A percentile compares a stretch with the other conserved stretches of the same genome.
Conservation (phyloP, 92 coral and sea anemone genomes). For the Porites evermanni region DNA sequence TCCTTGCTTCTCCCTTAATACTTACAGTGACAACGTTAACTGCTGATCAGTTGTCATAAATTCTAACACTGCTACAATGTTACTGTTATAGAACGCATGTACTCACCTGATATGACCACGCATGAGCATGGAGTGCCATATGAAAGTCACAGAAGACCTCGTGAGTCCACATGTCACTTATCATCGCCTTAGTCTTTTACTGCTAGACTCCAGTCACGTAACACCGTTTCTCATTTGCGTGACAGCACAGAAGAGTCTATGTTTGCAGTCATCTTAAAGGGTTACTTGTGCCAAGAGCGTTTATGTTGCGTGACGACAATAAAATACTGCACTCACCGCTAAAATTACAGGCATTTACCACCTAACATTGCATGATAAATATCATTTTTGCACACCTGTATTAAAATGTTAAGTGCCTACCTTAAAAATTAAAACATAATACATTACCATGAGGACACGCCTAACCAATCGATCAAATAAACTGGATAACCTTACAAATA, state of each 20-base stretch:
- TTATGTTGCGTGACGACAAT: background rate
- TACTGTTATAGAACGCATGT: slow-evolving; percentile 71
- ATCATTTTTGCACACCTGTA: background rate
- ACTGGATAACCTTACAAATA: background rate
- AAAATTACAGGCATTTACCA: background rate
- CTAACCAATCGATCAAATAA: background rate
- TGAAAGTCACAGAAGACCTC: slow-evolving; percentile 72
- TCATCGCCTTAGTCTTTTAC: background rate
- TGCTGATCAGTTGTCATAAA: background rate
- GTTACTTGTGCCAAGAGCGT: background rate
- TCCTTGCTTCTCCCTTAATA: too few relatives aligned
- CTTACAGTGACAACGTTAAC: background rate
- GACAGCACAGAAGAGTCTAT: background rate
- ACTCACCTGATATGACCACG: slow-evolving; percentile 50
- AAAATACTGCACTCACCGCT: background rate
- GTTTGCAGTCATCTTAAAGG: background rate
- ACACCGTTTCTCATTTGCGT: background rate
- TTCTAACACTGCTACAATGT: slow-evolving; percentile 31
- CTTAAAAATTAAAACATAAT: too few relatives aligned
- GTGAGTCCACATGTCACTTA: slow-evolving; percentile 34
- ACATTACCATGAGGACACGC: background rate
- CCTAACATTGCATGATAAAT: background rate
- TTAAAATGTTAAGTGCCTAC: too few relatives aligned
- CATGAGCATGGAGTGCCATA: slow-evolving; percentile 74
- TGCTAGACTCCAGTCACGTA: background rate